These are phyloP conservation scores for Chelon labrosus DNA, from an alignment of 2,797 vertebrate genomes.

Conservation along the genomic window DNA sequence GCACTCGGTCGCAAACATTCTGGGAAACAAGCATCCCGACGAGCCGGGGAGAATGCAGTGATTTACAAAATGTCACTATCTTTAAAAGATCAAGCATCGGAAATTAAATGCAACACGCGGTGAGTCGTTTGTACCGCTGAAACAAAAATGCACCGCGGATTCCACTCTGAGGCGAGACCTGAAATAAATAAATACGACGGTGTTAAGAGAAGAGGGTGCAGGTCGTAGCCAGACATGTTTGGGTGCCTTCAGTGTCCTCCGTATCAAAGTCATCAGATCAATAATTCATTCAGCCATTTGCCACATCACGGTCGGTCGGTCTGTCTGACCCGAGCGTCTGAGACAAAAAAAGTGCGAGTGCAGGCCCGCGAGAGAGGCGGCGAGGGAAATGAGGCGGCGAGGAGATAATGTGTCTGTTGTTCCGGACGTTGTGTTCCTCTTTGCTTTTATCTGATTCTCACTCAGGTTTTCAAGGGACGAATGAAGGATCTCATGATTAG, in stretches of 20 bases:
- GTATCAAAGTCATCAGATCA: conserved; percentile 70
- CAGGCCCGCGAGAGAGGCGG: conserved; percentile 3
- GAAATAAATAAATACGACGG: neutral
- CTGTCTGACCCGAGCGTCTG: conserved; percentile 46
- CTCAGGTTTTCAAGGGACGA: too few relatives aligned
- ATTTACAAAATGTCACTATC: neutral
- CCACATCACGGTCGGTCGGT: conserved; percentile 61
- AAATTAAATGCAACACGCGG: neutral
- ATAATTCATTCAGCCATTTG: conserved; percentile 79
- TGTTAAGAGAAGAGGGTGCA: neutral
- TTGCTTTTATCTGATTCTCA: neutral
- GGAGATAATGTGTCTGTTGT: conserved; percentile 2
- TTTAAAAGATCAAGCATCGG: neutral
- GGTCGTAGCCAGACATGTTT: conserved; percentile 53
- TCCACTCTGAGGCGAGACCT: neutral
- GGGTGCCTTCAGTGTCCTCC: conserved; percentile 55
- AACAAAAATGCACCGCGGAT: neutral
- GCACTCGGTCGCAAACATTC: conserved; percentile 15
- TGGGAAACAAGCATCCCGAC: conserved; percentile 11
- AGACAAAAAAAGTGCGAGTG: conserved; percentile 6
- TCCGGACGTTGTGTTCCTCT: neutral
- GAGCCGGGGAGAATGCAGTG: neutral
- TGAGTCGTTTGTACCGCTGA: neutral
- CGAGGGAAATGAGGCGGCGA: conserved; percentile 10
- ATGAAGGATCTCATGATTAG: too few relatives aligned